Conservation (phyloP, 2,797 vertebrate species). For the Microhierax caerulescens region DNA sequence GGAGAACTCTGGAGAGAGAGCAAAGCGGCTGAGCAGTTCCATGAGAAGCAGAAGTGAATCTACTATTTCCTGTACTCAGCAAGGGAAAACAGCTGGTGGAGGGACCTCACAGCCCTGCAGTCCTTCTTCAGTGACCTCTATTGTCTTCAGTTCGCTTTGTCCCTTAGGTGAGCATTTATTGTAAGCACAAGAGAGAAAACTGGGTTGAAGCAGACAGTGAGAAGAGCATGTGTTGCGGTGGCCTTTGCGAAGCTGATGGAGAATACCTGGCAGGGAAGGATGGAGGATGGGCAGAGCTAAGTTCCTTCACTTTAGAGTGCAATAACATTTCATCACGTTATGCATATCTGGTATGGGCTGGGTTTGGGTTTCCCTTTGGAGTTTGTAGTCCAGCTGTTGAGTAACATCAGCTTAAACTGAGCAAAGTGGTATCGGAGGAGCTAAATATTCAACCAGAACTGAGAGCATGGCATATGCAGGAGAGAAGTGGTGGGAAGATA, state of each 20-base stretch:
- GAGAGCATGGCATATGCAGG: background rate
- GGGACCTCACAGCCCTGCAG: background rate
- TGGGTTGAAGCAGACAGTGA: background rate
- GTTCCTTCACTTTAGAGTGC: background rate
- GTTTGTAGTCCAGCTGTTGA: background rate
- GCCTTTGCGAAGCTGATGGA: background rate
- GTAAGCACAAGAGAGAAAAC: background rate
- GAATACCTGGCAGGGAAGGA: background rate
- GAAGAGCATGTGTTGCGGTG: background rate
- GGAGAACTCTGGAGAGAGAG: background rate
- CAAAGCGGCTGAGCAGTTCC: background rate
- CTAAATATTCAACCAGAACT: background rate
- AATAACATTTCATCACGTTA: background rate
- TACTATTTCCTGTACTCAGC: slow-evolving; percentile 12
- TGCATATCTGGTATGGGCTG: background rate
- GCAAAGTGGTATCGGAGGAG: background rate
- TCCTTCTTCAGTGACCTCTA: background rate
- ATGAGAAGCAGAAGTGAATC: slow-evolving; percentile 63
- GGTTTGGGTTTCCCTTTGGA: background rate
- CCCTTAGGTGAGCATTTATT: background rate
- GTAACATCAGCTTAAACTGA: background rate
- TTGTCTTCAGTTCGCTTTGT: background rate
- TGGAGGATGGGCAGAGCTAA: background rate
- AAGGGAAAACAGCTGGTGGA: background rate
- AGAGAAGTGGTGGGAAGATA: background rate